These are phyloP conservation scores for Ochropleura leucogaster DNA, from an alignment of 2,888 invertebrate genomes.

Conservation along the genomic window DNA sequence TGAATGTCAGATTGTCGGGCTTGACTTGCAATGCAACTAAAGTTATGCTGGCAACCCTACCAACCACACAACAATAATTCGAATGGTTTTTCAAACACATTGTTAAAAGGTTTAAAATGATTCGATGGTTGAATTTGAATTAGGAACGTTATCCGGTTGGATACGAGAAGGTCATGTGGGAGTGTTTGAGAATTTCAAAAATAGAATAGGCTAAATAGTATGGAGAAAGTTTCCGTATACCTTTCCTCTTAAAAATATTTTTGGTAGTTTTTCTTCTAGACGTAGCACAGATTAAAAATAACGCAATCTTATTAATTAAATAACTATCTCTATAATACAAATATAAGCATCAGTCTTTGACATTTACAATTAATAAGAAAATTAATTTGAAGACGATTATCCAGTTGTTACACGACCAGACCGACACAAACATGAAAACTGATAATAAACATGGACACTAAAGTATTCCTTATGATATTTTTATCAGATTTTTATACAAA, in stretches of 20 bases:
- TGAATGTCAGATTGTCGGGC: neutral
- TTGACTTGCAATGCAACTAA: neutral
- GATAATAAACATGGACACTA: neutral
- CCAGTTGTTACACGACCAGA: constrained; percentile 17
- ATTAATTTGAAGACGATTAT: constrained; percentile 19
- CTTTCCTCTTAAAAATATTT: neutral
- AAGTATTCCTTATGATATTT: constrained; percentile 11
- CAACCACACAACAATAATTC: constrained; percentile 34
- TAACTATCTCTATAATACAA: neutral
- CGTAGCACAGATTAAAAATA: neutral
- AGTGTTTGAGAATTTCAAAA: constrained; percentile 57
- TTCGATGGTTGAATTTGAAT: constrained; percentile 58
- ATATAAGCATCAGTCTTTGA: constrained; percentile 16
- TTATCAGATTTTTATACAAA: constrained; percentile 2
- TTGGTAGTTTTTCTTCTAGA: neutral
- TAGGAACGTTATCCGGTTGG: constrained; percentile 57
- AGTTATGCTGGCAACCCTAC: constrained; percentile 46
- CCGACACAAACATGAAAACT: constrained; percentile 3
- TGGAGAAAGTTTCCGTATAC: constrained; percentile 48
- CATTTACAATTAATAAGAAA: constrained; percentile 27
- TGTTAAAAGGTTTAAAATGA: constrained; percentile 58
- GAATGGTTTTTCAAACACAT: constrained; percentile 54
- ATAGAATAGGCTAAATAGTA: constrained; percentile 32
- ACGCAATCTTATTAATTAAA: constrained; percentile 1
- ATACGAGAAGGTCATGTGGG: constrained; percentile 62